Evolutionary conservation across 2,797 vertebrate species (phyloP).

Genomic region (Poecile montanus): DNA sequence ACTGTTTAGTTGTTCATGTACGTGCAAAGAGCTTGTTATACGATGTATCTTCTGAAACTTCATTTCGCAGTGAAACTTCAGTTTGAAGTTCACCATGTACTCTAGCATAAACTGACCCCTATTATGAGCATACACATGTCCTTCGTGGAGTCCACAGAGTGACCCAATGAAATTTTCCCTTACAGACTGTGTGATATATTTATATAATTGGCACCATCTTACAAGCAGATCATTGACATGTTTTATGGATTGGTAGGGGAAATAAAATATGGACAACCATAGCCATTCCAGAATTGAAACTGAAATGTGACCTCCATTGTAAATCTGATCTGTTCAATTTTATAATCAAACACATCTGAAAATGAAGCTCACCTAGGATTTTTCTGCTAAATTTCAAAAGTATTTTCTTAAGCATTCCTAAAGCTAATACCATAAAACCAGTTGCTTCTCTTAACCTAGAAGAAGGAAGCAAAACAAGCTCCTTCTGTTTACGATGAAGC

Average conservation of each 20-base stretch:
- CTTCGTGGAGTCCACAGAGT: neutral
- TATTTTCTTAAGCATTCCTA: neutral
- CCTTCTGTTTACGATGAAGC: neutral
- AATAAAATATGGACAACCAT: slow-evolving; percentile 1
- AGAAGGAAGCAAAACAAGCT: neutral
- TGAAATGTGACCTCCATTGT: neutral
- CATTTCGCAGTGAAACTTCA: neutral
- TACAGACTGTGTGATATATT: neutral
- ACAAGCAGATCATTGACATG: slow-evolving; percentile 20
- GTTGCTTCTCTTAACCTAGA: neutral
- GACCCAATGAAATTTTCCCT: slow-evolving; percentile 13
- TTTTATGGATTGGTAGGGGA: slow-evolving; percentile 60
- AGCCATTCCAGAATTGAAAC: neutral
- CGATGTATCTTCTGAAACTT: neutral
- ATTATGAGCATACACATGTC: neutral
- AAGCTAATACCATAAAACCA: neutral
- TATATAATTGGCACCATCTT: slow-evolving; percentile 29
- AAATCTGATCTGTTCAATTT: neutral
- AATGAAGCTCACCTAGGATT: neutral
- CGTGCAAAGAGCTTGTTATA: neutral
- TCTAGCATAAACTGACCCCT: neutral
- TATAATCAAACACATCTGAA: neutral
- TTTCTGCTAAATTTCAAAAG: neutral
- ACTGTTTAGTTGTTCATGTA: slow-evolving; percentile 22
- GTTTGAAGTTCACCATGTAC: slow-evolving; percentile 5